Evolutionary conservation across 37 sponge, comb jelly and placozoan species (phyloP), one percentile per base, ranked within the genome.

Genomic region (Ianthella basta): DNA sequence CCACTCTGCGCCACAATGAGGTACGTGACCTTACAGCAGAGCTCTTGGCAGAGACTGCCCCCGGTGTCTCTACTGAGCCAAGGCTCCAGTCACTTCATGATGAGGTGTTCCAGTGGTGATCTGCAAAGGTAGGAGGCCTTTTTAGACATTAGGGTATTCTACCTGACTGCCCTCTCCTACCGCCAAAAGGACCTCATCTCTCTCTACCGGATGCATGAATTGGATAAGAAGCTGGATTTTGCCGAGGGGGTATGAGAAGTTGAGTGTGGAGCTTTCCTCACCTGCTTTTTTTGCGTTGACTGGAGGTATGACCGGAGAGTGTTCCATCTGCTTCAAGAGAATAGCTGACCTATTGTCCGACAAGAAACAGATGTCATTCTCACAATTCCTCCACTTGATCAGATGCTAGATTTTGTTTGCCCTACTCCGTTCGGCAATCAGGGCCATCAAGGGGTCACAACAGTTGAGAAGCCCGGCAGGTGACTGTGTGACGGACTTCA

Each of bases 1-100:
- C 64, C 64, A 61, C 64, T 27, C 13, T 61, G 29, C 64, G 64
- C 2, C 29, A 61, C 64, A 61, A 61, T 61, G 64, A 61, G 64
- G 29, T 61, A n/a, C 64, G 64, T 61, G 29, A 61, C 64, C 2
- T 61, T 5, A 27, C 64, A 12, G 64, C 64, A 61, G 64, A 61
- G 29, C 64, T 61, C 25, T 27, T 61, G 64, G 29, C 25, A 27
- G 64, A 61, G 29, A 27, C 29, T 6, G 24, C 25, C 64, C 64
- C 29, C 29, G 29, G 29, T 6, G 64, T 61, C 10, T 61, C 64
- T 61, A 27, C 29, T n/a, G 64, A 61, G 64, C 64, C 64, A n/a
- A 27, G 64, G 64, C 64, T 61, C 25, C 64, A 61, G 64, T 4
- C 64, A 29, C 64, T 61, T 29, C 25, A 61, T 61, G 64, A 27